A percentile compares a stretch with the other conserved stretches of the same genome.
These are phyloP conservation scores for Tinea pellionella DNA, from an alignment of 2,888 invertebrate species.

Conservation along the genomic window DNA sequence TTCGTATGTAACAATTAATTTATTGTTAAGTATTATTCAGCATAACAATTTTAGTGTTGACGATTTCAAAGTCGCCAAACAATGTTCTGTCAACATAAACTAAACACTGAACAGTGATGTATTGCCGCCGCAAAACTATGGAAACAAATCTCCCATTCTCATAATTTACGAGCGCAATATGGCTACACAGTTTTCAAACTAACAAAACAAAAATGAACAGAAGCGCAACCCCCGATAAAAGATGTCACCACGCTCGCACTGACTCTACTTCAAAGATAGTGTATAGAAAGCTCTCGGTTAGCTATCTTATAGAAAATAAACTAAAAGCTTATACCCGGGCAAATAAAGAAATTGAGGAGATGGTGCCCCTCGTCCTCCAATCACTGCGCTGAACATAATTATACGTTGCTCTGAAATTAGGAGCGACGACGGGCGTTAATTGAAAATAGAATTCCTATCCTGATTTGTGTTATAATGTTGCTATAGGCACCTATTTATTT, in stretches of 20 bases:
- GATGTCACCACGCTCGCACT: slow-evolving; percentile 50
- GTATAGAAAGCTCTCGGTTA: not conserved
- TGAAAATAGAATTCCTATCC: slow-evolving; percentile 55
- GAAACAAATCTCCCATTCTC: slow-evolving; percentile 62
- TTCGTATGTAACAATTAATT: not conserved
- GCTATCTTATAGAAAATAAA: slow-evolving; percentile 10
- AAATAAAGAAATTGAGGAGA: slow-evolving; percentile 41
- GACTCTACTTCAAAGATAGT: slow-evolving; percentile 49
- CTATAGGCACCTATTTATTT: no score
- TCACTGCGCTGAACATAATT: slow-evolving; percentile 49
- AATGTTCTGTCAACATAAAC: slow-evolving; percentile 54
- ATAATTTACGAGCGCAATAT: slow-evolving; percentile 65
- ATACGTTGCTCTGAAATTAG: slow-evolving; percentile 61
- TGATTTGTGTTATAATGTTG: slow-evolving; percentile 37
- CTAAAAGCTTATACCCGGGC: not conserved
- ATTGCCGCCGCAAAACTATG: slow-evolving; percentile 63
- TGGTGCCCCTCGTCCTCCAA: slow-evolving; percentile 34
- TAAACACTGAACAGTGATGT: slow-evolving; percentile 46
- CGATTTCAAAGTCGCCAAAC: not conserved
- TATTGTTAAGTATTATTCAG: not conserved
- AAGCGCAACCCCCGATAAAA: slow-evolving; percentile 54
- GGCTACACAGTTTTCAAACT: slow-evolving; percentile 52
- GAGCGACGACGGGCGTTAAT: slow-evolving; percentile 51
- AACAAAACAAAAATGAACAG: slow-evolving; percentile 51
- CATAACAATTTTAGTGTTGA: slow-evolving; percentile 16